These are phyloP conservation scores for Anas platyrhynchos DNA, from an alignment of 2,113 vertebrate genomes.

Conservation along the genomic window DNA sequence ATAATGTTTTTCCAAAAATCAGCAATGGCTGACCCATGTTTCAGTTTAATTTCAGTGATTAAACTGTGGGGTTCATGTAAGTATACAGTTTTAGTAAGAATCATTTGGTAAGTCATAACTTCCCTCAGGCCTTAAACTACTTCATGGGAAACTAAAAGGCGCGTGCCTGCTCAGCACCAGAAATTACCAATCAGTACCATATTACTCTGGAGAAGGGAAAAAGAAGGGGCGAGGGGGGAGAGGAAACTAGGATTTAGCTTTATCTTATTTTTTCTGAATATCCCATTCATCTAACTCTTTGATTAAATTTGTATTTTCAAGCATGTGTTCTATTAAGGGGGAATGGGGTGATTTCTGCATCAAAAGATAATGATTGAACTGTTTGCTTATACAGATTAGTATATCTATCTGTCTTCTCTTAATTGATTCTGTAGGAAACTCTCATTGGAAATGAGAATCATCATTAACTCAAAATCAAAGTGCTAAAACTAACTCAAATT, in stretches of 20 bases:
- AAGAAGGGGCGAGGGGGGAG: not conserved
- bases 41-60: conserved; percentile 41
- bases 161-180: not conserved
- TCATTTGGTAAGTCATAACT: conserved; percentile 12
- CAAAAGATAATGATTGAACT: not conserved
- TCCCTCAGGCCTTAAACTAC: not conserved
- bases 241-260: not conserved
- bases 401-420: not conserved
- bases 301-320: not conserved
- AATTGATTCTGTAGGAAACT: not conserved
- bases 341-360: not conserved
- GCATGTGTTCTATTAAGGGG: not conserved
- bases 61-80: conserved; percentile 48
- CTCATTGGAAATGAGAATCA: not conserved
- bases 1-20: conserved; percentile 1
- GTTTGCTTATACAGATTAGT: not conserved
- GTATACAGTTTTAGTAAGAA: conserved; percentile 51
- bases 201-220: not conserved
- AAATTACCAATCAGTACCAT: not conserved
- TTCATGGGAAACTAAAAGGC: not conserved
- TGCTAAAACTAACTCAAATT: not conserved
- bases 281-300: not conserved
- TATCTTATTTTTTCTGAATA: not conserved
- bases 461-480: not conserved
- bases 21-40: conserved; percentile 20